Conservation (phyloP, 2,888 invertebrate genomes). For the Tenthredo notha region DNA sequence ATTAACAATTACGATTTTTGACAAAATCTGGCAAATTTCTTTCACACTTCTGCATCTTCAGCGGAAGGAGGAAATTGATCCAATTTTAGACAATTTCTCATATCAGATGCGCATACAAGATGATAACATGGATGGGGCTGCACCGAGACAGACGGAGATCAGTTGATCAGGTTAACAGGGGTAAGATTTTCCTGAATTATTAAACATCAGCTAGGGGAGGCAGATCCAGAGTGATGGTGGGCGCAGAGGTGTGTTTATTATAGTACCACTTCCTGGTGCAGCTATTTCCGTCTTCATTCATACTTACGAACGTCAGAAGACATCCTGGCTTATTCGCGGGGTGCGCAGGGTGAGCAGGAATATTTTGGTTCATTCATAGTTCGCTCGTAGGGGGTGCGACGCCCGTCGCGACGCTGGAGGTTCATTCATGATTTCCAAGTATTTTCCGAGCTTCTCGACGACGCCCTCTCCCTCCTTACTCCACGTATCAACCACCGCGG, state of each 20-base stretch:
- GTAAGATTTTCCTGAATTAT: constrained; percentile 68
- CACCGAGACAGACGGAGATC: constrained; percentile 58
- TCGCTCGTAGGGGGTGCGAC: constrained; percentile 56
- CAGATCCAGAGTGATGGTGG: constrained; percentile 56
- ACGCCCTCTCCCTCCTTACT: constrained; percentile 36
- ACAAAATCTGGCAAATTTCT: background rate
- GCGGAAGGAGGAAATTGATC: background rate
- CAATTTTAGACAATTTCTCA: constrained; percentile 34
- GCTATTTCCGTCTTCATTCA: constrained; percentile 72
- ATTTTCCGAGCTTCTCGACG: constrained; percentile 55
- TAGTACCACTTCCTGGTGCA: constrained; percentile 69
- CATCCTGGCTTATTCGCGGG: constrained; percentile 30
- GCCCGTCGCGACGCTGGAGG: constrained; percentile 60
- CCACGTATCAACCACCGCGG: constrained; percentile 50
- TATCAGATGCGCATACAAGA: constrained; percentile 48
- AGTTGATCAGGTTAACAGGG: constrained; percentile 63
- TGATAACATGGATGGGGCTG: background rate
- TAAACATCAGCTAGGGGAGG: constrained; percentile 58
- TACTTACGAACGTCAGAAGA: constrained; percentile 54
- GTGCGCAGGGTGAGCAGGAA: constrained; percentile 61
- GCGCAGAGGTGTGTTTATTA: constrained; percentile 70
- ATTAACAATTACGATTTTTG: background rate
- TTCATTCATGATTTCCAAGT: constrained; percentile 66
- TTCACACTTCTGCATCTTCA: background rate
- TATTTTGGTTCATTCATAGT: constrained; percentile 68